Conservation (phyloP, 2,797 vertebrate species). For the Acanthurus leucopareius region DNA sequence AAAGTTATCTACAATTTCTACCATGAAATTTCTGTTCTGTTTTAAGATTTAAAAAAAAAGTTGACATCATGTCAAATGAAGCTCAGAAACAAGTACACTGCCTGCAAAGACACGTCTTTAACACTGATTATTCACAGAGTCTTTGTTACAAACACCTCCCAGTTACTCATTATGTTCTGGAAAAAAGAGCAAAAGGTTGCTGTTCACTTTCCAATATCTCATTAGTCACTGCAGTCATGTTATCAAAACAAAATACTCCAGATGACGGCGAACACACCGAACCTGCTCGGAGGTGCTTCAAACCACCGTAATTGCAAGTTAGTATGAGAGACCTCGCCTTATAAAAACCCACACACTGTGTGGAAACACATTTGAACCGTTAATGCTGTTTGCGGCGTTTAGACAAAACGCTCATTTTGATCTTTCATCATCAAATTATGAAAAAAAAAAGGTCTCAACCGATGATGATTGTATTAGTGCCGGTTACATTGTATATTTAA, state of each 20-base stretch:
- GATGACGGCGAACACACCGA: not conserved
- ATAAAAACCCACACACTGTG: constrained; percentile 4
- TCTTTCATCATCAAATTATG: not conserved
- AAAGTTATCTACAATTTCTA: too few species aligned
- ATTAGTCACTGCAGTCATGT: not conserved
- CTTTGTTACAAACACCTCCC: not conserved
- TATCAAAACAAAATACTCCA: constrained; percentile 21
- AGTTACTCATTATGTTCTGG: not conserved
- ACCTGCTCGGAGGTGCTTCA: not conserved
- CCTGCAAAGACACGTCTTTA: not conserved
- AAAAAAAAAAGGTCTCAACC: not conserved
- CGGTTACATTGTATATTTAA: not conserved
- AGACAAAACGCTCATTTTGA: not conserved
- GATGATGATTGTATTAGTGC: not conserved
- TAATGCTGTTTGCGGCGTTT: not conserved
- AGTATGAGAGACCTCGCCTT: constrained; percentile 7
- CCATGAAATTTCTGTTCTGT: too few species aligned
- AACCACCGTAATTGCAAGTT: not conserved
- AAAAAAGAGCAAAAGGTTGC: not conserved
- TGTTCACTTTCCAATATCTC: not conserved
- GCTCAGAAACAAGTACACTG: not conserved
- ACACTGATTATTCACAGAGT: not conserved
- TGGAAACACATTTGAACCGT: not conserved
- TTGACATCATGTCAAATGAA: not conserved
- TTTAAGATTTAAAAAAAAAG: not conserved